Base-by-base conservation (phyloP, 2,888 invertebrate species). In the Pyrochroa serraticornis region DNA sequence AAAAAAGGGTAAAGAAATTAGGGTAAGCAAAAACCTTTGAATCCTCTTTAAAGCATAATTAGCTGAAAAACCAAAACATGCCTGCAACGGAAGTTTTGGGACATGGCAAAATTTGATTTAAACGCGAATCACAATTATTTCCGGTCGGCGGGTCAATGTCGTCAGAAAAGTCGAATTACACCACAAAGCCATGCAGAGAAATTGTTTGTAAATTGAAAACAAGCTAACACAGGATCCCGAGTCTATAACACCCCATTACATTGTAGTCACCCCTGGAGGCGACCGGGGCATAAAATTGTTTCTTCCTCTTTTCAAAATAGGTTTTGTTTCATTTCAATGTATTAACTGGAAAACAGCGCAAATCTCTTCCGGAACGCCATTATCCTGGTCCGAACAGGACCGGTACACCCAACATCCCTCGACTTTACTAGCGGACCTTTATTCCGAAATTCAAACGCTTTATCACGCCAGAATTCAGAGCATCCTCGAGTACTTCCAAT, bases 241-340 rank as follows among this genome's bases (percentile, higher is more conserved):
- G 32, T 7, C 31, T 7, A 12, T 31, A 30, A 9, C 7, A 22
- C 1, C 41, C n/a, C 12, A 2, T 41, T 32, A 31, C 5, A 12
- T 8, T 22, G 31, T 31, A 42, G 9, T 31, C n/a, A n/a, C 31
- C 31, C 31, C 31, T 12, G 32, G 10, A 42, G 32, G 31, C 42
- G 42, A 42, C 42, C 42, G 22, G n/a, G 3, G 42, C 31, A 42
- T 42, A 42, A 42, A 42, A 42, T 42, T 22, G 42, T 42, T 42
- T 32, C 42, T 22, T 42, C 32, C 42, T 32, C 42, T 42, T 42
- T 42, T n/a, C 42, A 12, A 37, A 37, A 47, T 37, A 38, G 46
- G 34, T 57, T 57, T 57, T 51, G 51, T 51, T 51, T 57, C 51
- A 46, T 57, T 57, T 57, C 51, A 51, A 50, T 56, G 56, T 39